Base-by-base conservation (phyloP, 2,113 vertebrate genomes). In the Heterocephalus glaber region DNA sequence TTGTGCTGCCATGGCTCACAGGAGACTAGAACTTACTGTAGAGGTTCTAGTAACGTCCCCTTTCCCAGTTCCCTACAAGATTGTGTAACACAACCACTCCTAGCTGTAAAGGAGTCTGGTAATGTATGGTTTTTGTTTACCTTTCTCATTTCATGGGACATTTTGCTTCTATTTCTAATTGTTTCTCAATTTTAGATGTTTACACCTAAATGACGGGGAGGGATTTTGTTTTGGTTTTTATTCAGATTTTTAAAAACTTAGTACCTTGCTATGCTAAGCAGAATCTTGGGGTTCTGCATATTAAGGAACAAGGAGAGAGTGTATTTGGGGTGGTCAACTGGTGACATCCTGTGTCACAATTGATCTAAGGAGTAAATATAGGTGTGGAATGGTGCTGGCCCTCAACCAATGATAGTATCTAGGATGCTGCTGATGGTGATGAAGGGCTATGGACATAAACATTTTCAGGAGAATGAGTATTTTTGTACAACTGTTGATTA, bases 271-370 rank as follows among this genome's bases (percentile, higher is more conserved):
- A 14, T 10, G 7, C 19, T 49, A 30, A 49, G 47, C 19, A 49
- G 63, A 63, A 52, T 24, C 56, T 63, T 66, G 41, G 41, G 2
- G 33, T 41, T 58, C 35, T 20, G 1, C 22, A 12, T 9, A 3
- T 17, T 38, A 41, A 72, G n/a, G 52, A 77, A 70, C 1, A 4
- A 35, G 9, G 14, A 5, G 44, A 70, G 26, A 49, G 19, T 41
- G 63, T 30, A 35, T 30, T 19, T 10, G 44, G 24, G 44, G 44
- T 16, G 11, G 9, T 30, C 61, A 44, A 12, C 30, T 26, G 17
- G 47, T 22, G n/a, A 33, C 2, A 2, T 0, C 1, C 35, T 33
- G 0, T 1, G 19, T 52, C 19, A 12, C 16, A 33, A 20, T 38
- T 65, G 70, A 20, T 3, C 28, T 12, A 11, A 52, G 72, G 41